A percentile compares a stretch with the other conserved stretches of the same genome.
These are phyloP conservation scores for Oreortyx pictus DNA, from an alignment of 2,797 vertebrate genomes.

Conservation along the genomic window DNA sequence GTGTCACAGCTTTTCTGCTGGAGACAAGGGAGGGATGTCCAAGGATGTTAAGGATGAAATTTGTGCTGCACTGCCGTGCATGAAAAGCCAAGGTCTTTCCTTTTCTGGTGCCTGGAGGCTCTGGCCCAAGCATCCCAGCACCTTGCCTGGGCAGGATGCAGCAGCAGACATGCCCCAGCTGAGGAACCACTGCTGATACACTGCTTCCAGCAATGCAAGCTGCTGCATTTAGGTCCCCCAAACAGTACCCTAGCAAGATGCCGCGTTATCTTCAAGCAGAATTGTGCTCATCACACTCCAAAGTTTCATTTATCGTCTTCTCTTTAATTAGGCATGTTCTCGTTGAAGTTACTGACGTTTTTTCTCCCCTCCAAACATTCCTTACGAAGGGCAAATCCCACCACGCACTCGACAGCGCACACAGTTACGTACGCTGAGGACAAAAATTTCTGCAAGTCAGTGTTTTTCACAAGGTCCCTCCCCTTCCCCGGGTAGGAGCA, in stretches of 20 bases:
- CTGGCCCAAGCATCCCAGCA: neutral
- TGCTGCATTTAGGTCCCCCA: neutral
- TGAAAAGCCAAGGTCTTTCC: neutral
- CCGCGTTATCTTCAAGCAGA: neutral
- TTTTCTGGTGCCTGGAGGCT: neutral
- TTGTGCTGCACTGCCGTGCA: rapidly evolving
- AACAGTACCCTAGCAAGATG: rapidly evolving
- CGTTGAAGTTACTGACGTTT: neutral
- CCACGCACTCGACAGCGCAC: neutral
- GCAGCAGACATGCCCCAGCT: neutral
- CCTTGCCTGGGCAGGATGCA: neutral
- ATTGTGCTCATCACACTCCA: neutral
- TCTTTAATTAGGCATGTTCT: neutral
- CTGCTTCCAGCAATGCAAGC: neutral
- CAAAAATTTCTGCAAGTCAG: neutral
- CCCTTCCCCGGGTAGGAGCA: neutral
- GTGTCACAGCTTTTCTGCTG: neutral
- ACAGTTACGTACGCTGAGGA: neutral
- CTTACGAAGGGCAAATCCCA: neutral
- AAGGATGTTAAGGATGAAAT: neutral
- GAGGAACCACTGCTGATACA: rapidly evolving
- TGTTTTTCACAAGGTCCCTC: neutral
- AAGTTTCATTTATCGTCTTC: neutral
- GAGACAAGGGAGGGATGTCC: neutral
- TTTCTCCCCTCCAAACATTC: neutral